Evolutionary conservation across 2,888 invertebrate genomes (phyloP).

Genomic region (Antitype chi): DNA sequence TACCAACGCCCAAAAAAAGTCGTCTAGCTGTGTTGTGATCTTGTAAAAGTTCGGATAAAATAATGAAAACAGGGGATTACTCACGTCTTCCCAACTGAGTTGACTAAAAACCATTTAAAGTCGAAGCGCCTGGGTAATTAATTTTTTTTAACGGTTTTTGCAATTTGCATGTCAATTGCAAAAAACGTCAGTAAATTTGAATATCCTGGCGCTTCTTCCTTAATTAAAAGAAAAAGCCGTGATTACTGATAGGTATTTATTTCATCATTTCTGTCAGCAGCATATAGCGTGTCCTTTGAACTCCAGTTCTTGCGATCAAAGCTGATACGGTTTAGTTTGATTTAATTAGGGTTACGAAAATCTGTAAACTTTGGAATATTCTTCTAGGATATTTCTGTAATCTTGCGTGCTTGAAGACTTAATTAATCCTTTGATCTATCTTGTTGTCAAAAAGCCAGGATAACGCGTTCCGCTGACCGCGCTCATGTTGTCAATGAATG

Average conservation of each 20-base stretch:
- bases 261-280: neutral
- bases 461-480: too few relatives aligned
- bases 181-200: too few relatives aligned
- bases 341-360: neutral
- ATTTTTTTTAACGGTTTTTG: too few relatives aligned
- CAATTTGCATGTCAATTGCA: too few relatives aligned
- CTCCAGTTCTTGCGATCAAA: neutral
- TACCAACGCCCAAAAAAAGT: neutral
- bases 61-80: slow-evolving; percentile 19
- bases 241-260: neutral
- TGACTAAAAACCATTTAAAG: neutral
- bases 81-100: slow-evolving; percentile 13
- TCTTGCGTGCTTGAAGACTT: neutral
- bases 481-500: neutral
- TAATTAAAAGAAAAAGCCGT: neutral
- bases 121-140: too few relatives aligned
- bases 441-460: neutral
- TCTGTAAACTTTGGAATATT: neutral
- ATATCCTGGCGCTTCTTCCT: too few relatives aligned
- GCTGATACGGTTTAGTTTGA: neutral
- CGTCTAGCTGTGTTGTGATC: slow-evolving; percentile 16
- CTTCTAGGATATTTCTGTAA: neutral
- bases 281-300: too few relatives aligned
- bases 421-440: neutral
- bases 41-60: slow-evolving; percentile 1